Conservation (phyloP, 2,113 vertebrate genomes). For the Calonectris borealis region DNA sequence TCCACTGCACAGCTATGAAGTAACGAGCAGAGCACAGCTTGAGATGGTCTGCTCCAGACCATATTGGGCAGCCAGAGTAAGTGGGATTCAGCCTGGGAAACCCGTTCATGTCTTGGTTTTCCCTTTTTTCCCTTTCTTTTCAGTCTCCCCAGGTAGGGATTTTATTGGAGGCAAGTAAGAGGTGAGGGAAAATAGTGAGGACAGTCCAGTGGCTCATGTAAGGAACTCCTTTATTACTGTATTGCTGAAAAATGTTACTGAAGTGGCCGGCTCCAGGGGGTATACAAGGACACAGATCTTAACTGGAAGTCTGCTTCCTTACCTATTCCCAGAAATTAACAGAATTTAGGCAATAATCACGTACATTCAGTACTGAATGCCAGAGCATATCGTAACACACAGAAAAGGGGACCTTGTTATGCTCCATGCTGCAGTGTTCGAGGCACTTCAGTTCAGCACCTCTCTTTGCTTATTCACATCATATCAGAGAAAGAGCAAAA, state of each 20-base stretch:
- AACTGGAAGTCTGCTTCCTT: slow-evolving; percentile 42
- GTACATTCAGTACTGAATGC: slow-evolving; percentile 46
- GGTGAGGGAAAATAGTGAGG: neutral
- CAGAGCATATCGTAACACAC: neutral
- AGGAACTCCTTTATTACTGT: slow-evolving; percentile 21
- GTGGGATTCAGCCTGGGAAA: neutral
- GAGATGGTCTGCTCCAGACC: neutral
- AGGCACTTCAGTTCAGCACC: slow-evolving; percentile 28
- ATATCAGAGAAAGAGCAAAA: slow-evolving; percentile 33
- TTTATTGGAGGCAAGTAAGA: neutral
- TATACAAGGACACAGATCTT: slow-evolving; percentile 51
- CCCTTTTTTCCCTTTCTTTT: neutral
- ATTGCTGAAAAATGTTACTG: slow-evolving; percentile 20
- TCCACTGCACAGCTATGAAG: neutral
- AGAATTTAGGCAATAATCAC: slow-evolving; percentile 26
- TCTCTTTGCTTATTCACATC: slow-evolving; percentile 47
- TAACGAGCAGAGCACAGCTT: neutral
- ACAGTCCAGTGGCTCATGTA: neutral
- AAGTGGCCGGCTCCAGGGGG: neutral
- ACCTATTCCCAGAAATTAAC: slow-evolving; percentile 46
- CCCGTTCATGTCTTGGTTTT: neutral
- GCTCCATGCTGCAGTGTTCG: neutral
- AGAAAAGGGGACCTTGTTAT: slow-evolving; percentile 26
- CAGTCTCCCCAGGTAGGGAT: neutral
- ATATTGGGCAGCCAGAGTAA: neutral